Conservation (phyloP, 2,888 invertebrate species). For the Diaprepes abbreviatus region DNA sequence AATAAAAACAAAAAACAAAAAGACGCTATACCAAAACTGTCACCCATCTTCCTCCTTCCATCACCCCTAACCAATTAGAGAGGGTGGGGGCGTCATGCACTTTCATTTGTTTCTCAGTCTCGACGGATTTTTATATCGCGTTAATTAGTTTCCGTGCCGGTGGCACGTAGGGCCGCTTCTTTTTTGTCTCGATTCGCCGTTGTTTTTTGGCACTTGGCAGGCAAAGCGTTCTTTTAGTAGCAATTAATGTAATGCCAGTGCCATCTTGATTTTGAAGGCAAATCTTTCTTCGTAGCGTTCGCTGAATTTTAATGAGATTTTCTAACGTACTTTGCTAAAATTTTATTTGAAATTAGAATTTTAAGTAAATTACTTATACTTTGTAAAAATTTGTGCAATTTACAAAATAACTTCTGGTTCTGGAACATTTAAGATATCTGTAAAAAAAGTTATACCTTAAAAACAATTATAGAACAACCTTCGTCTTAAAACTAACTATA, state of each 20-base stretch:
- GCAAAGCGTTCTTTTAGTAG: constrained; percentile 37
- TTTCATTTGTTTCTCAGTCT: constrained; percentile 67
- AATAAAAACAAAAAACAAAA: too few relatives aligned
- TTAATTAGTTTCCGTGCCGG: constrained; percentile 66
- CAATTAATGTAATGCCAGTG: constrained; percentile 47
- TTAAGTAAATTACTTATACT: neutral
- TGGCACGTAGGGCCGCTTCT: constrained; percentile 60
- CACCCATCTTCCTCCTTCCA: constrained; percentile 1
- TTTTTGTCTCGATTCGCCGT: constrained; percentile 38
- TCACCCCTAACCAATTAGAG: constrained; percentile 35
- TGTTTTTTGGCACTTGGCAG: constrained; percentile 39
- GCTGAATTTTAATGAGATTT: constrained; percentile 36
- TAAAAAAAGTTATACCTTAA: too few relatives aligned
- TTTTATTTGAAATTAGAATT: neutral
- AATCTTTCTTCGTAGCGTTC: constrained; percentile 31
- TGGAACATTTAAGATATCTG: too few relatives aligned
- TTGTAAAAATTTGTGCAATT: too few relatives aligned
- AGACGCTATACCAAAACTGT: too few relatives aligned
- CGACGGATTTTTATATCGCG: constrained; percentile 69
- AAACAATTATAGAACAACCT: too few relatives aligned
- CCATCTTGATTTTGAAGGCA: constrained; percentile 48
- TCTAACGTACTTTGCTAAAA: constrained; percentile 1
- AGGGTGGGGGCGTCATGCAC: constrained; percentile 54
- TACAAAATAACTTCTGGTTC: too few relatives aligned
- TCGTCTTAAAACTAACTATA: too few relatives aligned